Evolutionary conservation across 2,888 invertebrate genomes (phyloP).

Genomic region (Lapara coniferarum): DNA sequence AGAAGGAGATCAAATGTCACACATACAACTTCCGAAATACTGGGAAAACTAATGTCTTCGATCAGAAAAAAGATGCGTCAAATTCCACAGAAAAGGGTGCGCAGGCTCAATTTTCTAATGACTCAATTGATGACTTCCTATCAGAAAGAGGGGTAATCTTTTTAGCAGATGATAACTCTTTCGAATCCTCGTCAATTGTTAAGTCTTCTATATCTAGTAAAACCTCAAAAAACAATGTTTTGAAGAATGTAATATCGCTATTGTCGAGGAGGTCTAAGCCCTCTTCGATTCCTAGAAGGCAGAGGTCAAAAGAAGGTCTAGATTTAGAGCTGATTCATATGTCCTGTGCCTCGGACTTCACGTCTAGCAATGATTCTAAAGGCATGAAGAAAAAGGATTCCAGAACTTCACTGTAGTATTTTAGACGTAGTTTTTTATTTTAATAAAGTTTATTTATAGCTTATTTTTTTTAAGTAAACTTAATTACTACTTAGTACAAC

Average conservation of each 20-base stretch:
- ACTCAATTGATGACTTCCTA: conserved; percentile 69
- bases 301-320: conserved; percentile 45
- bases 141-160: conserved; percentile 63
- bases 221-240: conserved; percentile 66
- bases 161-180: conserved; percentile 55
- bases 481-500: too few relatives aligned
- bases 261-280: conserved; percentile 56
- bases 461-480: background rate
- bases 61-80: conserved; percentile 33
- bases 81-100: conserved; percentile 62
- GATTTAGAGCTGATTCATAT: conserved; percentile 67
- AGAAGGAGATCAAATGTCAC: conserved; percentile 61
- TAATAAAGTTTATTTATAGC: conserved; percentile 17
- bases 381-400: conserved; percentile 52
- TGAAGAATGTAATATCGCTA: conserved; percentile 58
- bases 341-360: conserved; percentile 59
- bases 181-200: conserved; percentile 55
- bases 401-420: conserved; percentile 59
- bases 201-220: conserved; percentile 55
- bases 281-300: conserved; percentile 61
- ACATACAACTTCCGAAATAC: conserved; percentile 49
- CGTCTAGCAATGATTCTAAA: conserved; percentile 59
- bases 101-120: conserved; percentile 67
- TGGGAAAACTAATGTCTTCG: conserved; percentile 25
- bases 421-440: conserved; percentile 38